These are phyloP conservation scores for Cephus cinctus DNA, from an alignment of 1,140 invertebrate genomes.

Conservation along the genomic window DNA sequence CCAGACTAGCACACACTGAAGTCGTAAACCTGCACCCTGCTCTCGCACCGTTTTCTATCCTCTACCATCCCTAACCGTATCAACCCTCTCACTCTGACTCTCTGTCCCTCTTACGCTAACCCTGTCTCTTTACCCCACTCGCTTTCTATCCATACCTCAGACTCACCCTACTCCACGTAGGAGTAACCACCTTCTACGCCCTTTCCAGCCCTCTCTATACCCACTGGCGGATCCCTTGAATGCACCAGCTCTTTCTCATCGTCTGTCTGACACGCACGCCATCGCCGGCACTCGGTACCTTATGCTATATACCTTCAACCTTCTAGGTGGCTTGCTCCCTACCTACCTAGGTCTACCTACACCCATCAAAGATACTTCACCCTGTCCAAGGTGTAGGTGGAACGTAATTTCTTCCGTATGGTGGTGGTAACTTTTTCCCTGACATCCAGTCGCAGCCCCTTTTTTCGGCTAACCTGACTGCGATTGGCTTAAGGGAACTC, in stretches of 20 bases:
- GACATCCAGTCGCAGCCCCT: no score
- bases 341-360: no score
- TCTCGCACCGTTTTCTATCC: constrained; percentile 3
- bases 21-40: constrained; percentile 46
- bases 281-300: constrained; percentile 14
- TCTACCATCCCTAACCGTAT: constrained; percentile 18
- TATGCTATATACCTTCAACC: no score
- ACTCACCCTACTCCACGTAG: constrained; percentile 2
- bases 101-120: constrained; percentile 10
- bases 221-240: constrained; percentile 31
- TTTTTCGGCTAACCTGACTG: no score
- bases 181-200: constrained; percentile 9
- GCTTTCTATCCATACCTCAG: constrained; percentile 8
- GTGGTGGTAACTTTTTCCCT: no score
- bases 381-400: no score
- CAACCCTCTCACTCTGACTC: constrained; percentile 18
- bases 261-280: constrained; percentile 41
- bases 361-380: no score
- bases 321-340: no score
- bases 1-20: constrained; percentile 43
- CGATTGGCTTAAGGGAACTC: no score
- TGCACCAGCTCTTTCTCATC: constrained; percentile 42
- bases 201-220: constrained; percentile 14
- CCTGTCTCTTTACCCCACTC: neutral
- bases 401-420: no score